Conservation (phyloP, 2,797 vertebrate species). For the Iguana delicatissima region DNA sequence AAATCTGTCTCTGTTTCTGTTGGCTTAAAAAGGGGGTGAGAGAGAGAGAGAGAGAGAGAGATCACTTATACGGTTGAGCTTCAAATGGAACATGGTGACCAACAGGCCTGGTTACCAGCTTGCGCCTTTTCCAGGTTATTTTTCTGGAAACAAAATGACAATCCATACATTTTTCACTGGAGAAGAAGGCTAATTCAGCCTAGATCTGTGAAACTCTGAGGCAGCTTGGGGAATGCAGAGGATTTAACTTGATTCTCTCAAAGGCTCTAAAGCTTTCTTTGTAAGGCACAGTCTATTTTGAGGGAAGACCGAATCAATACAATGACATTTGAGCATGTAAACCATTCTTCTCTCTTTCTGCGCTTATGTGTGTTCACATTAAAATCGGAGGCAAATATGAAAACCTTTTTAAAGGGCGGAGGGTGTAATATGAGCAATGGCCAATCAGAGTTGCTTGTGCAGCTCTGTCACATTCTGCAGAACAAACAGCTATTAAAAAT, state of each 20-base stretch:
- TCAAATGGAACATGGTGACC: conserved; percentile 12
- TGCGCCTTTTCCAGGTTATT: conserved; percentile 22
- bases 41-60: conserved; percentile 11
- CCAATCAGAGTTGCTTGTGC: conserved; percentile 45
- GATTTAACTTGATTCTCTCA: conserved; percentile 43
- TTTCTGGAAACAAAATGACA: conserved; percentile 50
- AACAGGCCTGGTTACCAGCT: conserved; percentile 42
- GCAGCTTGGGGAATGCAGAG: conserved; percentile 37
- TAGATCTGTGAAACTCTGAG: conserved; percentile 46
- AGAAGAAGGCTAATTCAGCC: conserved; percentile 44
- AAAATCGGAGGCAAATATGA: conserved; percentile 65
- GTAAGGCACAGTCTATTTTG: conserved; percentile 55
- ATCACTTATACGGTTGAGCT: conserved; percentile 45
- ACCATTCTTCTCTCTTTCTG: conserved; percentile 37
- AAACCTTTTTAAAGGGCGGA: conserved; percentile 7
- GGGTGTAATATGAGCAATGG: conserved; percentile 59
- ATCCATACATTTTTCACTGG: conserved; percentile 48
- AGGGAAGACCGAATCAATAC: conserved; percentile 28
- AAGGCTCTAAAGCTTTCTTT: conserved; percentile 36
- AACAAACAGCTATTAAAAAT: conserved; percentile 77
- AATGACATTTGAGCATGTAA: conserved; percentile 54
- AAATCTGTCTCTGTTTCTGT: neutral
- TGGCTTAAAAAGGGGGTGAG: conserved; percentile 14
- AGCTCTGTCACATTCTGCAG: conserved; percentile 69
- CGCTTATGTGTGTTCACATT: neutral